These are phyloP conservation scores for Chiroxiphia lanceolata DNA, from an alignment of 2,797 vertebrate species.

Conservation along the genomic window DNA sequence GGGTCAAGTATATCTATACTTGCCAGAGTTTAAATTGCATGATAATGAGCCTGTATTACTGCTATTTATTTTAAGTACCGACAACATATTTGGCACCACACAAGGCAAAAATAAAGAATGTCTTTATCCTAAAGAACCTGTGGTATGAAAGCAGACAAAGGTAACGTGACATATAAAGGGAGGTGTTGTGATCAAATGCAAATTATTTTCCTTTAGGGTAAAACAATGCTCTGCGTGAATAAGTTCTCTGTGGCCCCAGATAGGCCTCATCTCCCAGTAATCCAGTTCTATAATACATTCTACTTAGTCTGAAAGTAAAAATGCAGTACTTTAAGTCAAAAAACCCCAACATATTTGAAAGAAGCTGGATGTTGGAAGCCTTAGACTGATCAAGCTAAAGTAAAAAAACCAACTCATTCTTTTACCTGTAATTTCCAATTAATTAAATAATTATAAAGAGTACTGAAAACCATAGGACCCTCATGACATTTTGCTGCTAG, in stretches of 20 bases:
- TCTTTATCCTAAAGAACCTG: neutral
- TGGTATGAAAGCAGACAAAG: neutral
- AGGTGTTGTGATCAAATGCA: neutral
- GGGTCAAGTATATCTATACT: neutral
- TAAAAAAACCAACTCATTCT: neutral
- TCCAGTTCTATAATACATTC: neutral
- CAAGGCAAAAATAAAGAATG: conserved; percentile 13
- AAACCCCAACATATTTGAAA: neutral
- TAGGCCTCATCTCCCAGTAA: neutral
- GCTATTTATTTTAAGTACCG: conserved; percentile 54
- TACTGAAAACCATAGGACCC: neutral
- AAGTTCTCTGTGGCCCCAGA: neutral
- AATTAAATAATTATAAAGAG: neutral
- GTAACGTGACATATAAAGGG: neutral
- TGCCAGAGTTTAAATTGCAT: conserved; percentile 45
- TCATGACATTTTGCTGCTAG: neutral
- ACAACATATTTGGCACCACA: conserved; percentile 1
- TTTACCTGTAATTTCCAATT: conserved; percentile 6
- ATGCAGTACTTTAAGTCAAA: neutral
- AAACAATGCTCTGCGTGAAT: neutral
- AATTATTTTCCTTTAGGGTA: neutral
- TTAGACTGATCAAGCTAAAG: neutral
- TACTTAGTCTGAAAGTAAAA: neutral
- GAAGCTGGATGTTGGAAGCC: neutral
- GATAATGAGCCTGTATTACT: conserved; percentile 46